phyloP scores from a whole-genome alignment of 2,888 invertebrate species.

The Drosophila colorata region DNA sequence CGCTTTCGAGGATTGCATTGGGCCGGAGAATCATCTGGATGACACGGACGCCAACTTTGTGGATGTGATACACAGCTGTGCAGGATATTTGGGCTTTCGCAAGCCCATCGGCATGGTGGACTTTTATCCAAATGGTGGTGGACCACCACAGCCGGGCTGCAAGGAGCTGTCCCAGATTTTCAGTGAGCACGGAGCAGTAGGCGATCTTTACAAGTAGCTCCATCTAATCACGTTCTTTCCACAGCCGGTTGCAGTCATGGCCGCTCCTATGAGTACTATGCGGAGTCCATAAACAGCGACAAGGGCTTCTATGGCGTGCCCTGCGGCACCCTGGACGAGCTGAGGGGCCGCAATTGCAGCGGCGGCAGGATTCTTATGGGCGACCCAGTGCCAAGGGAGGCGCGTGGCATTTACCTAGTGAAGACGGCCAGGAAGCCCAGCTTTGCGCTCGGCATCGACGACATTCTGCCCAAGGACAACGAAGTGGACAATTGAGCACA shows the following conservation, averaged over 20 bases:
- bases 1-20: slow-evolving; percentile 83
- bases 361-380: slow-evolving; percentile 87
- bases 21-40: slow-evolving; percentile 87
- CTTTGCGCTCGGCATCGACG: slow-evolving; percentile 86
- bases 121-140: slow-evolving; percentile 91
- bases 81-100: slow-evolving; percentile 87
- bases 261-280: slow-evolving; percentile 88
- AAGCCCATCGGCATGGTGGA: slow-evolving; percentile 89
- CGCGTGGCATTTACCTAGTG: slow-evolving; percentile 88
- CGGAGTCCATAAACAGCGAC: slow-evolving; percentile 88
- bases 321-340: slow-evolving; percentile 86
- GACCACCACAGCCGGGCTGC: slow-evolving; percentile 90
- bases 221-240: not conserved
- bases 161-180: slow-evolving; percentile 85
- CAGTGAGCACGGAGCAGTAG: slow-evolving; percentile 63
- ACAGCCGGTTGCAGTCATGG: slow-evolving; percentile 90
- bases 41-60: slow-evolving; percentile 89
- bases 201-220: not conserved
- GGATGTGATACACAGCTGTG: slow-evolving; percentile 91
- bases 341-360: slow-evolving; percentile 78
- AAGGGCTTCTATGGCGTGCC: slow-evolving; percentile 87
- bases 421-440: slow-evolving; percentile 87
- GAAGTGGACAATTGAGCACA: slow-evolving; percentile 4
- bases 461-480: slow-evolving; percentile 26
- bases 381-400: slow-evolving; percentile 83